Percentiles rank a stretch among this genome's conserved stretches.
These are phyloP conservation scores for Tachina fera DNA, from an alignment of 2,888 invertebrate species.

Conservation along the genomic window DNA sequence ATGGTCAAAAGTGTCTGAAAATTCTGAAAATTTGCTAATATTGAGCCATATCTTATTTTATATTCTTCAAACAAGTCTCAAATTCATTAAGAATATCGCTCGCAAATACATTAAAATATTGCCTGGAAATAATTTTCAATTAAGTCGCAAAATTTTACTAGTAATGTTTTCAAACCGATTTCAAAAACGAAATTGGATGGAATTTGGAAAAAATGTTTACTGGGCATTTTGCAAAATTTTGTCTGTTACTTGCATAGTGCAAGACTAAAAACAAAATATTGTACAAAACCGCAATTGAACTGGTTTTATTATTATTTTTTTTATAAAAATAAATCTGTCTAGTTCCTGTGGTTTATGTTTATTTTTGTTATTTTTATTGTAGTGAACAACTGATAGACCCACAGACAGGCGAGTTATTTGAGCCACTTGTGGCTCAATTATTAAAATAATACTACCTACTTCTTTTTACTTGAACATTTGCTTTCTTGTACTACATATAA, in stretches of 20 bases:
- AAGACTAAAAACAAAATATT: constrained; percentile 1
- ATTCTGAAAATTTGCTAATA: too few relatives aligned
- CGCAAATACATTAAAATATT: too few relatives aligned
- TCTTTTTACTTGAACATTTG: constrained; percentile 10
- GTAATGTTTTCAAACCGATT: too few relatives aligned
- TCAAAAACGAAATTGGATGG: too few relatives aligned
- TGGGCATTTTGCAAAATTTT: too few relatives aligned
- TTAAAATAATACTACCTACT: constrained; percentile 25
- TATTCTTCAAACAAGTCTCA: too few relatives aligned
- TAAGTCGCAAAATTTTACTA: too few relatives aligned
- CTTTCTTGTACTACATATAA: background rate
- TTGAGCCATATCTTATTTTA: too few relatives aligned
- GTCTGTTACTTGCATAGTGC: background rate
- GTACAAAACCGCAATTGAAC: constrained; percentile 53
- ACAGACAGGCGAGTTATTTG: constrained; percentile 2
- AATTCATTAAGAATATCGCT: too few relatives aligned
- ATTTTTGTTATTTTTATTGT: background rate
- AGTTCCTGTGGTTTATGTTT: constrained; percentile 37
- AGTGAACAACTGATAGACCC: constrained; percentile 1
- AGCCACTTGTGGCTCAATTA: constrained; percentile 49
- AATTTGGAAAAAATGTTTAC: background rate
- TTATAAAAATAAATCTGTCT: constrained; percentile 41
- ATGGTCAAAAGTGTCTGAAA: too few relatives aligned
- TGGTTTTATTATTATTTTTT: constrained; percentile 48
- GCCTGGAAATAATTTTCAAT: too few relatives aligned